phyloP scores from a whole-genome alignment of 2,888 invertebrate genomes.

The Stenotaenia linearis region DNA sequence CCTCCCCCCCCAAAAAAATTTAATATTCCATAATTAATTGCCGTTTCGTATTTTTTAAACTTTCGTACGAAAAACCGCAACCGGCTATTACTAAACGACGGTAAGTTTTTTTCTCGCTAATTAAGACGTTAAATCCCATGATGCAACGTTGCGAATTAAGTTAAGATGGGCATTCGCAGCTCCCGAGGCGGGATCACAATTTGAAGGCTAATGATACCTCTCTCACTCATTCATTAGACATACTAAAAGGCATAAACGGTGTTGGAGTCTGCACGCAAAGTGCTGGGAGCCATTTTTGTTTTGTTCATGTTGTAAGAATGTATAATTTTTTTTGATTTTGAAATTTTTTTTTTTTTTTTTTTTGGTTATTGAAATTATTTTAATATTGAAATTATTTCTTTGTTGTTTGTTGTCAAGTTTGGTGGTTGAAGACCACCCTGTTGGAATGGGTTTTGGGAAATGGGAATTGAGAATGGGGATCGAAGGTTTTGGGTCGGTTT shows the following conservation, averaged over 20 bases:
- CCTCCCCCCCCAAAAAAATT: no score
- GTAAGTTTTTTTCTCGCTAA: neutral
- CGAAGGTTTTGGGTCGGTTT: neutral
- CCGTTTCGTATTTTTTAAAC: no score
- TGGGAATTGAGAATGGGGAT: neutral
- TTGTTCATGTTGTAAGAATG: neutral
- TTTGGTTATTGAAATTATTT: neutral
- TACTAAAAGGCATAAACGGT: constrained; percentile 24
- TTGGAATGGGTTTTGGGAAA: neutral
- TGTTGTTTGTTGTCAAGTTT: neutral
- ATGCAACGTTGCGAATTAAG: neutral
- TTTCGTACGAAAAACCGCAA: no score
- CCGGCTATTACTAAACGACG: no score
- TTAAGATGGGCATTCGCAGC: constrained; percentile 3
- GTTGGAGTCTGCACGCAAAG: neutral
- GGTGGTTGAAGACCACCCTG: neutral
- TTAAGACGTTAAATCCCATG: neutral
- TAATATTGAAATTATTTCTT: neutral
- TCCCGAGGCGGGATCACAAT: constrained; percentile 20
- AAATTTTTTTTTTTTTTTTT: neutral
- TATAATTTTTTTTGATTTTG: neutral
- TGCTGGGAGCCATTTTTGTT: neutral
- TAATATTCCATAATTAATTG: no score
- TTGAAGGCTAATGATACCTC: constrained; percentile 8
- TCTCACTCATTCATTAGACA: constrained; percentile 24